Base-by-base conservation (phyloP, 2,888 invertebrate genomes). In the Chaitophorus viminalis region DNA sequence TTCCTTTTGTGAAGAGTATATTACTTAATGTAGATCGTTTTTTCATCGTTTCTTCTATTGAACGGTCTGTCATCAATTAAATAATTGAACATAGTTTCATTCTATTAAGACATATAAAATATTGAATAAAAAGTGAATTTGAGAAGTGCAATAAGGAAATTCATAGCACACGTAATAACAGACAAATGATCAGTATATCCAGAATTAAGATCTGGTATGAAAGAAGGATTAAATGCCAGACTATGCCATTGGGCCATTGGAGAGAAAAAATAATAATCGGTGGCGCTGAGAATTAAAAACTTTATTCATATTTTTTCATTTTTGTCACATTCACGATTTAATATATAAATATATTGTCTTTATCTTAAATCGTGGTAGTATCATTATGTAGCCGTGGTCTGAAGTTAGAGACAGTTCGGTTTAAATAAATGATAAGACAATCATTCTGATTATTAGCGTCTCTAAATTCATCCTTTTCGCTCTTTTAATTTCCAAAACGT, bases 21-120 rank as follows among this genome's bases (percentile, higher is more conserved):
- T 90, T 90, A 18, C 84, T 76, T 31, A 90, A 70, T 36, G 89
- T 81, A 25, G 90, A 52, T n/a, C 89, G 89, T 21, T 90, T 88
- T 46, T 84, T 82, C 0, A 89, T 60, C 89, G 90, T 83, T n/a
- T 89, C 89, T 68, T 70, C 68, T 17, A 90, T n/a, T 36, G 0
- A 89, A 70, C 9, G 89, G 89, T 54, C 89, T 89, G 11, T 8
- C 60, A 83, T 89, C 89, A 89, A 29, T 88, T 89, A 75, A 84
- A 76, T 89, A 70, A 21, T 88, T 86, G 31, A 89, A 88, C 78
- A 89, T 89, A 3, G 89, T 36, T 21, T 72, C 70, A 31, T 89
- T 89, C 39, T 89, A 89, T 79, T 83, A 88, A 2, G 88, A 83
- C 76, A 89, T 79, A 54, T 89, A 89, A 81, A 88, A 89, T 18